Evolutionary conservation across 2,113 vertebrate genomes (phyloP).

Genomic region (Platycercus adscitus): DNA sequence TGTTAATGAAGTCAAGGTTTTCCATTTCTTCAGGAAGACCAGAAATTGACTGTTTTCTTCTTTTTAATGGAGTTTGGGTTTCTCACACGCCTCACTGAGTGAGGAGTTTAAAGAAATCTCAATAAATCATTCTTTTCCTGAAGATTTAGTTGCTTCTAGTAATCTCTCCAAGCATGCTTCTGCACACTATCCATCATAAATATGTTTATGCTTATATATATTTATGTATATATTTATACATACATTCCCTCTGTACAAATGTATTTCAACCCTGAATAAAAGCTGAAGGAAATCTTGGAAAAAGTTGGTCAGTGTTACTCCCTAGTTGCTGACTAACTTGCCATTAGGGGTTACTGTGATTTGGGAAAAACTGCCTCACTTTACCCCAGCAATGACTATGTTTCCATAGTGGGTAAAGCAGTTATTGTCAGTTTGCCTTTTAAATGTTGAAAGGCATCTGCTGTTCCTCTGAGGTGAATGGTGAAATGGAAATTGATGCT

Average conservation of each 20-base stretch:
- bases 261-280: neutral
- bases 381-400: neutral
- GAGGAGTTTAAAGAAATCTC: neutral
- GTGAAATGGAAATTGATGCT: constrained; percentile 47
- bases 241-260: neutral
- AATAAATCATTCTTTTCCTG: neutral
- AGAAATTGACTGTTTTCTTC: neutral
- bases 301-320: neutral
- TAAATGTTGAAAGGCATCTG: constrained; percentile 40
- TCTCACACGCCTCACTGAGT: neutral
- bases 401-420: neutral
- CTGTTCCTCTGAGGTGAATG: constrained; percentile 32
- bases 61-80: neutral
- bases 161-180: neutral
- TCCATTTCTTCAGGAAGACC: neutral
- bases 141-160: neutral
- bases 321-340: neutral
- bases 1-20: neutral
- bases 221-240: neutral
- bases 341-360: neutral
- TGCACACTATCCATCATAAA: neutral
- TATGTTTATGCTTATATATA: neutral
- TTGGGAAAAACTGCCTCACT: neutral
- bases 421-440: neutral
- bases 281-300: neutral